Evolutionary conservation across 2,113 vertebrate genomes (phyloP), one percentile per base, ranked within the genome.

Genomic region (Archilochus colubris): DNA sequence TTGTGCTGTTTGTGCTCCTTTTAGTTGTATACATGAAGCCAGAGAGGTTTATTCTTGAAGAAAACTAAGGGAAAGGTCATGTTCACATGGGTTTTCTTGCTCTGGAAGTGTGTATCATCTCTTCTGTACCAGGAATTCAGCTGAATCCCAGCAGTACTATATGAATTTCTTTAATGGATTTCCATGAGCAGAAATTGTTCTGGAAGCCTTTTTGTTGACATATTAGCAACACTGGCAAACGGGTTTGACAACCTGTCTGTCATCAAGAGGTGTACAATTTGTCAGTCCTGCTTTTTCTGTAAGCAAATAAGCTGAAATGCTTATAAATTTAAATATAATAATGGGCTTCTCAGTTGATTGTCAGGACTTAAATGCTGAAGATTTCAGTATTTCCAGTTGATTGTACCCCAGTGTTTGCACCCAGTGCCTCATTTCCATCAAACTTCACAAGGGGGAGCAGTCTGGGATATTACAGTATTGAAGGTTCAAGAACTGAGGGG

Each of bases 41-140:
- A 64, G 61, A 83, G 76, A 91, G 23, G 53, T 91, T 96, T 93
- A 70, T 86, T 88, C 44, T 79, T 78, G 31, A 70, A 50, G 54
- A 86, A 91, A 91, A 76, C 40, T 59, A 91, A 78, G 85, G 64
- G 85, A 94, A 95, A 90, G 82, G 88, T 95, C 72, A 43, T 12
- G 33, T 86, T 95, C 82, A 85, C 81, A 66, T 85, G 78, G 21
- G 7, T 82, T 85, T 92, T 79, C 70, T 88, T 51, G 48, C 72
- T 88, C 40, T 77, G 63, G 25, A 88, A 91, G 31, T 62, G 43
- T 43, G 2, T 68, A 36, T 74, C 12, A 10, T 51, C 84, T 84
- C 57, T 57, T 89, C 22, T 7, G 36, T 64, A 38, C 14, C 38
- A 81, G 68, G 78, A 86, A 83, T 70, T 30, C 21, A 83, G 53